phyloP scores from a whole-genome alignment of 2,113 vertebrate species.

The Psophia crepitans region DNA sequence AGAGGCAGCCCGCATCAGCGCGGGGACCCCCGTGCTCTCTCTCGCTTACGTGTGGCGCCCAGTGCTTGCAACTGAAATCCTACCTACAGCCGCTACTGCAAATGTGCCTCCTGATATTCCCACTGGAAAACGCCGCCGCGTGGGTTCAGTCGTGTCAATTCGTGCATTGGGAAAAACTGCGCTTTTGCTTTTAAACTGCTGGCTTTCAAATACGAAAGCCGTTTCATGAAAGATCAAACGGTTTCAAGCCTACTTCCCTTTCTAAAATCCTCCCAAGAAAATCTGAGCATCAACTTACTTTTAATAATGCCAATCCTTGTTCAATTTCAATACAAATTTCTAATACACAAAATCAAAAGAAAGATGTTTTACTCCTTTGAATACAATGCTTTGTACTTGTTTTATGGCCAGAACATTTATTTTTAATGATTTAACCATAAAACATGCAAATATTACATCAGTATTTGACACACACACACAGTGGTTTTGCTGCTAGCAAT shows the following conservation, averaged over 20 bases:
- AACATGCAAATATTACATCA: background rate
- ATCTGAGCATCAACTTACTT: background rate
- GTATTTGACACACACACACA: background rate
- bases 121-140: background rate
- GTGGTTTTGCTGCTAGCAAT: background rate
- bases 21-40: background rate
- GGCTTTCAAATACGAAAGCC: background rate
- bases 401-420: background rate
- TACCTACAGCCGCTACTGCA: background rate
- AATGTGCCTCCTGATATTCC: background rate
- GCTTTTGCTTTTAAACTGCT: constrained; percentile 1
- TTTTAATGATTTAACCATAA: background rate
- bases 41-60: background rate
- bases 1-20: constrained; percentile 40
- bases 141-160: background rate
- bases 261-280: background rate
- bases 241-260: background rate
- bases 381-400: background rate
- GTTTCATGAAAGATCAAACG: background rate
- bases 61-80: constrained; percentile 23
- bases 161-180: background rate
- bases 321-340: background rate
- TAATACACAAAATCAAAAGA: background rate
- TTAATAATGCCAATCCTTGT: background rate
- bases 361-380: background rate